A percentile compares a stretch with the other conserved stretches of the same genome.
Evolutionary conservation across 2,113 vertebrate species (phyloP).

Genomic region (Stegostoma tigrinum): DNA sequence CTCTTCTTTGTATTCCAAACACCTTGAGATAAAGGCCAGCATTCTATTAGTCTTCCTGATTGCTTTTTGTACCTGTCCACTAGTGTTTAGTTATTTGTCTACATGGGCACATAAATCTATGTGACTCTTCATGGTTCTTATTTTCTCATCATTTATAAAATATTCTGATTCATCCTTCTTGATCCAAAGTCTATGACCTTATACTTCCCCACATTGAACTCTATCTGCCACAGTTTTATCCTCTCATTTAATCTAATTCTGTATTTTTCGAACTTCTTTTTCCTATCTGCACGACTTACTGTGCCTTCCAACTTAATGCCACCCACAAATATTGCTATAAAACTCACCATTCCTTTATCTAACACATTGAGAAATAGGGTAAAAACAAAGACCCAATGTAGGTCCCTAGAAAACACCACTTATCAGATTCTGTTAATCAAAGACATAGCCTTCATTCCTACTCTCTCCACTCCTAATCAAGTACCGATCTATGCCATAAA

Average conservation of each 20-base stretch:
- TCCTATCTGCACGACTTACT: neutral
- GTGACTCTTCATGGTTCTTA: neutral
- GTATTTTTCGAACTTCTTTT: neutral
- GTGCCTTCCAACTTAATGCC: neutral
- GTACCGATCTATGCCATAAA: neutral
- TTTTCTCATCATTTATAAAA: neutral
- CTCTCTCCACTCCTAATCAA: neutral
- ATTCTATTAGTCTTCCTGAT: neutral
- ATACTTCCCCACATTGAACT: neutral
- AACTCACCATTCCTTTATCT: neutral
- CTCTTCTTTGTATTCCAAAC: constrained; percentile 1
- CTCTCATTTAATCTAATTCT: neutral
- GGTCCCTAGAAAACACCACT: neutral
- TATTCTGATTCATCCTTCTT: neutral
- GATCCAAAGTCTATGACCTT: neutral
- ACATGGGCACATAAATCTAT: neutral
- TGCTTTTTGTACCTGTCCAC: neutral
- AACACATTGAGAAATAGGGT: neutral
- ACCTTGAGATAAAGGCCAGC: neutral
- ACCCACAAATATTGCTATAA: neutral
- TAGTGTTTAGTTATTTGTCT: neutral
- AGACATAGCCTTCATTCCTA: neutral
- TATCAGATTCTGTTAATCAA: neutral
- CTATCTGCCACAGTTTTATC: neutral
- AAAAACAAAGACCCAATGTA: neutral